Conservation (phyloP, 2,888 invertebrate genomes). For the Cyaniris semiargus region DNA sequence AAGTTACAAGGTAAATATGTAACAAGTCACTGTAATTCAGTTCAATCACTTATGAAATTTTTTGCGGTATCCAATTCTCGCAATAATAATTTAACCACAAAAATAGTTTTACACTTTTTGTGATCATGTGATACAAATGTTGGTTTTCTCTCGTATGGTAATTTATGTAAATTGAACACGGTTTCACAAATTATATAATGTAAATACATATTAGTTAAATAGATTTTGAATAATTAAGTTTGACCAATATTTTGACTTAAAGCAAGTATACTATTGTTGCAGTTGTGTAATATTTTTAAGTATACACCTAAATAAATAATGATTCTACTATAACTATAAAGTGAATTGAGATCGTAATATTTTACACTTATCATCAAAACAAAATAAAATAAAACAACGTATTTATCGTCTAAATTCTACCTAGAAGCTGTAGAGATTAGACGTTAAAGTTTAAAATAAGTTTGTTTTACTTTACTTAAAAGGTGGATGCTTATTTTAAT, state of each 20-base stretch:
- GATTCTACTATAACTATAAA: no score
- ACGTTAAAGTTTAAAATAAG: no score
- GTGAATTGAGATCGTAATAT: no score
- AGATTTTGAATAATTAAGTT: neutral
- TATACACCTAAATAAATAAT: no score
- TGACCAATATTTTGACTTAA: neutral
- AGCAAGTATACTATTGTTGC: neutral
- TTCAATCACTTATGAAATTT: conserved; percentile 15
- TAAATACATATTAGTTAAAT: conserved; percentile 8
- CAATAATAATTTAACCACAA: conserved; percentile 5
- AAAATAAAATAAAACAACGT: no score
- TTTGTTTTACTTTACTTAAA: no score
- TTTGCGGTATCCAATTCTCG: conserved; percentile 1
- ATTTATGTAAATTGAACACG: conserved; percentile 7
- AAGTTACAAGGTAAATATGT: conserved; percentile 18
- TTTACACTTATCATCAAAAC: no score
- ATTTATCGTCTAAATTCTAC: no score
- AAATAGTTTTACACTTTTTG: neutral
- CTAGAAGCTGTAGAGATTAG: no score
- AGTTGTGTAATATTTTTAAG: neutral
- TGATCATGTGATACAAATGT: conserved; percentile 1
- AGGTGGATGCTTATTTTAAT: neutral
- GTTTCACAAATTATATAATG: neutral
- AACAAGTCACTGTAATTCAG: conserved; percentile 12
- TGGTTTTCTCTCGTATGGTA: conserved; percentile 3